Conservation (phyloP, 2,888 invertebrate genomes). For the Phengaris arion region DNA sequence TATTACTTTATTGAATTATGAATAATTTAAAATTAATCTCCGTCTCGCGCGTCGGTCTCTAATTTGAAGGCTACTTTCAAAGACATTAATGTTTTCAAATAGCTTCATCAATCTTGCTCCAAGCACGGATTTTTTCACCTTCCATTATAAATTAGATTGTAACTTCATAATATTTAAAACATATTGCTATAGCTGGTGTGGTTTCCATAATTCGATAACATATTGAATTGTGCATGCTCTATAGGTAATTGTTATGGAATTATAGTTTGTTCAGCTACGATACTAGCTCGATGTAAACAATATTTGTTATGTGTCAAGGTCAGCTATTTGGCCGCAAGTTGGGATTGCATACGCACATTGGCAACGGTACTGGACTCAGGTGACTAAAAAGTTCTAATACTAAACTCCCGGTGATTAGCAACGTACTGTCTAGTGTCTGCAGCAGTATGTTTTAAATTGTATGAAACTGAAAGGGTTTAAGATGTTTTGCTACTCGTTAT, state of each 20-base stretch:
- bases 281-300: constrained; percentile 27
- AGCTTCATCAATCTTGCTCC: background rate
- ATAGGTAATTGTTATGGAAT: background rate
- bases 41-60: background rate
- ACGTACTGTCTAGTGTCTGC: background rate
- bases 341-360: constrained; percentile 44
- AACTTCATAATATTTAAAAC: background rate
- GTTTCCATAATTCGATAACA: background rate
- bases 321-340: constrained; percentile 52
- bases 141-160: background rate
- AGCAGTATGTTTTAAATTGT: too few relatives aligned
- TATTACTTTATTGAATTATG: background rate
- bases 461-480: too few relatives aligned
- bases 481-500: too few relatives aligned
- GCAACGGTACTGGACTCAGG: constrained; percentile 39
- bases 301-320: constrained; percentile 50
- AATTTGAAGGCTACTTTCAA: constrained; percentile 9
- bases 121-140: background rate
- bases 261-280: background rate
- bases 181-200: background rate
- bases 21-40: background rate
- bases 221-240: too few relatives aligned
- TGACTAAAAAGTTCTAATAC: constrained; percentile 13
- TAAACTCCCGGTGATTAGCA: constrained; percentile 2
- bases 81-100: constrained; percentile 1